phyloP scores from a whole-genome alignment of 2,797 vertebrate species.

The Parambassis ranga region DNA sequence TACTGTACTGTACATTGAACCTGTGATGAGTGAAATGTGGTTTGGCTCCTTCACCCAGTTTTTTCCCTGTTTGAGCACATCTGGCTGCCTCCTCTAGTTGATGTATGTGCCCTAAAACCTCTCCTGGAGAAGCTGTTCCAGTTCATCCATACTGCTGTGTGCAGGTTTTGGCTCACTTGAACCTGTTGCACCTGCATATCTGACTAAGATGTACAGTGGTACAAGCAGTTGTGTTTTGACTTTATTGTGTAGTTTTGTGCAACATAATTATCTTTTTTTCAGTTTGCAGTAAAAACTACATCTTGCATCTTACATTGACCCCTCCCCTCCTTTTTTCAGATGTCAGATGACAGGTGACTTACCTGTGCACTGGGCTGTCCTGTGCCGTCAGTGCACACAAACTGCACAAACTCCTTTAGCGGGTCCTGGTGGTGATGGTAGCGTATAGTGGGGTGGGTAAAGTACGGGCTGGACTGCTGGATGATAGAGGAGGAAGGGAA shows the following conservation, averaged over 20 bases:
- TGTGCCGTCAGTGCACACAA: constrained; percentile 93
- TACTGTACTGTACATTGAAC: background rate
- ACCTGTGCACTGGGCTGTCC: constrained; percentile 93
- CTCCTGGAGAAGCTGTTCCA: constrained; percentile 1
- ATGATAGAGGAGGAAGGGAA: constrained; percentile 96
- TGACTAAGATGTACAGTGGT: background rate
- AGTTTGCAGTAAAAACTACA: background rate
- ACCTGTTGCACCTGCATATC: background rate
- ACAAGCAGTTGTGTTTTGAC: background rate
- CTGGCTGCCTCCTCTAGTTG: constrained; percentile 23
- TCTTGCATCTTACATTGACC: background rate
- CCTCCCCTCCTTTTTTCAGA: background rate
- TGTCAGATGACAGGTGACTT: constrained; percentile 57
- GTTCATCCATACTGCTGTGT: background rate
- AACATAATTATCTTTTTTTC: background rate
- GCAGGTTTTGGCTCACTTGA: background rate
- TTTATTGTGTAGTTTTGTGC: background rate
- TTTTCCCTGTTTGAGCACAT: constrained; percentile 18
- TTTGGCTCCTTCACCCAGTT: constrained; percentile 4
- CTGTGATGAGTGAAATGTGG: constrained; percentile 24
- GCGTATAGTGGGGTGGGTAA: constrained; percentile 96
- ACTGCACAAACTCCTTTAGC: constrained; percentile 98
- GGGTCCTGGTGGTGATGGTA: constrained; percentile 98
- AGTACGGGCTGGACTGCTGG: constrained; percentile 96
- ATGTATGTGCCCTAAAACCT: constrained; percentile 7